Conservation (phyloP, 1,140 invertebrate genomes). For the Drosophila ficusphila region DNA sequence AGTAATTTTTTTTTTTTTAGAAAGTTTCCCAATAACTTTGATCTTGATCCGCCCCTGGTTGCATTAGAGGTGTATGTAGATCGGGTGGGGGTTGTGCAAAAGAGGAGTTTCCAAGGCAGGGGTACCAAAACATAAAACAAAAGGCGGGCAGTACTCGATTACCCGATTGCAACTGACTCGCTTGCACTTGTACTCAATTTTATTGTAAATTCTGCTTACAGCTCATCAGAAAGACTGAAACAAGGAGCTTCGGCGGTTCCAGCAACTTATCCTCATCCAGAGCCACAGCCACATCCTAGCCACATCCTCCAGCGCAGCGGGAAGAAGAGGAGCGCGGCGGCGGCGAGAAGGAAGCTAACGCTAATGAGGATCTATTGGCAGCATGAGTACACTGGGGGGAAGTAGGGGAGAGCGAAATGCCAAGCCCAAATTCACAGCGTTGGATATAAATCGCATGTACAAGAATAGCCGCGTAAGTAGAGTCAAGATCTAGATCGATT, state of each 20-base stretch:
- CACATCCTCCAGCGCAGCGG: conserved; percentile 40
- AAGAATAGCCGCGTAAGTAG: conserved; percentile 92
- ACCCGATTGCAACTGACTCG: background rate
- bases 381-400: conserved; percentile 96
- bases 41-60: background rate
- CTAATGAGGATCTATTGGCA: conserved; percentile 87
- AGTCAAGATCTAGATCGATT: background rate
- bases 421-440: conserved; percentile 96
- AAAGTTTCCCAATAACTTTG: background rate
- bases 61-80: background rate
- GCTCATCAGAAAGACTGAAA: conserved; percentile 46
- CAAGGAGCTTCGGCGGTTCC: conserved; percentile 28
- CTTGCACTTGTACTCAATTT: background rate
- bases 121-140: conserved; percentile 60
- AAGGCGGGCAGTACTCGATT: conserved; percentile 56
- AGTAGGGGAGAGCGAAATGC: conserved; percentile 89
- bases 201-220: conserved; percentile 1
- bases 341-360: conserved; percentile 82
- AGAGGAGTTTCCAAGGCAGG: conserved; percentile 13
- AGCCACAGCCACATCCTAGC: conserved; percentile 32
- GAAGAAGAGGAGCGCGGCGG: conserved; percentile 69
- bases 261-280: conserved; percentile 6
- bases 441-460: conserved; percentile 99
- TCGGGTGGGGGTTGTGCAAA: background rate
- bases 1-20: too few species aligned